Evolutionary conservation across 2,797 vertebrate genomes (phyloP), one percentile per base, ranked within the genome.

Genomic region (Otolemur crassicaudatus): DNA sequence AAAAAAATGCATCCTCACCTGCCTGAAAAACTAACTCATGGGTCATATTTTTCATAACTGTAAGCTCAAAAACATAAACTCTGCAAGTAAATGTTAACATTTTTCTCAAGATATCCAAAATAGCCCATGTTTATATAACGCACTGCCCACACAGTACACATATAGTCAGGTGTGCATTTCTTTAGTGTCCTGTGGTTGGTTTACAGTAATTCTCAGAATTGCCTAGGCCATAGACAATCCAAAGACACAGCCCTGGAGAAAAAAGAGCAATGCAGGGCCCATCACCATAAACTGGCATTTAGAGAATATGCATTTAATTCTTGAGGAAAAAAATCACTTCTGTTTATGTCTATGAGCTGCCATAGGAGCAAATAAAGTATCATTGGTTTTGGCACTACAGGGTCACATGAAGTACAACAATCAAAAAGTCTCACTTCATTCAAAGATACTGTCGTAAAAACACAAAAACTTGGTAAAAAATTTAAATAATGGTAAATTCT

Each of bases 41-140:
- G 46, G 49, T 82, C 80, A 2, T 73, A 56, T 23, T 79, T 75
- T 72, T 67, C 65, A 0, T 72, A 61, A 75, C 65, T 27, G 17
- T 76, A 87, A 92, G 67, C 90, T 88, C 65, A n/a, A 83, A 83
- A 93, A 76, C 61, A 81, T 91, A 93, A 94, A 90, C 88, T 96
- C 40, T 75, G 53, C 76, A 91, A 80, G 94, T 34, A 72, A 77
- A 87, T 14, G 20, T 11, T 13, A 88, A 72, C 34, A 29, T 23
- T 70, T 63, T 76, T 34, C 95, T 23, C 14, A 1, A 17, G 53
- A 37, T 9, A 34, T 95, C 80, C 77, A 70, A 69, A 77, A 53
- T 3, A 49, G 86, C 61, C 82, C 91, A n/a, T 4, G 0, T 31
- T 6, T 82, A 49, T 56, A 23, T 7, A 22, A 61, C 0, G 67